These are phyloP conservation scores for Melanerpes formicivorus DNA, from an alignment of 2,113 vertebrate genomes.

Conservation along the genomic window DNA sequence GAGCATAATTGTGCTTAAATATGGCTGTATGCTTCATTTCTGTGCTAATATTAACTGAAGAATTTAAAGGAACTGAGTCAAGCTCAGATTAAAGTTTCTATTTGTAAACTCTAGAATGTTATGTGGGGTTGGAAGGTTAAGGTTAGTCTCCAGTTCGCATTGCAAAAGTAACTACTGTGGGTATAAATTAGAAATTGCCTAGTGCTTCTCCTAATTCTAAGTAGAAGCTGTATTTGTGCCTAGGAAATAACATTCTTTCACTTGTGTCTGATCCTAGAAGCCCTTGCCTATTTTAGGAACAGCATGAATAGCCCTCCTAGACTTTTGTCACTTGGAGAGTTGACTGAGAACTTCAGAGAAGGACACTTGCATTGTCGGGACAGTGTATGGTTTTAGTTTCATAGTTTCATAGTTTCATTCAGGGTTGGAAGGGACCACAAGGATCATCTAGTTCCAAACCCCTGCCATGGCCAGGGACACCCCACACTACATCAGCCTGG, in stretches of 20 bases:
- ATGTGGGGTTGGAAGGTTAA: neutral
- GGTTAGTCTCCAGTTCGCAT: neutral
- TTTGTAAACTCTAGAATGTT: neutral
- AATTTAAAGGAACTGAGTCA: neutral
- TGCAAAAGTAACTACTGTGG: neutral
- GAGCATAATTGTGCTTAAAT: neutral
- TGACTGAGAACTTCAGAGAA: neutral
- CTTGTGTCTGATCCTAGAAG: neutral
- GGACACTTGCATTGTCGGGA: neutral
- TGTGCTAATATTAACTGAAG: neutral
- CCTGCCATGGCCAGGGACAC: no score
- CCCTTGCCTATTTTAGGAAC: neutral
- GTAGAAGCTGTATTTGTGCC: neutral
- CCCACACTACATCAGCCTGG: no score
- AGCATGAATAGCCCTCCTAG: neutral
- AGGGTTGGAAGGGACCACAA: no score
- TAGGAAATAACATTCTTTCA: neutral
- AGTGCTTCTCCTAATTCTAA: neutral
- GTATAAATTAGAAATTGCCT: neutral
- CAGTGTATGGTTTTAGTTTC: neutral
- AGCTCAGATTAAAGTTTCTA: neutral
- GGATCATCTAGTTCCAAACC: no score
- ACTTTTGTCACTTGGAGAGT: neutral
- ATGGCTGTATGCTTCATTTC: neutral
- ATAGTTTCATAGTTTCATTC: no score